phyloP scores from a whole-genome alignment of 2,888 invertebrate species.

The Clivina fossor region DNA sequence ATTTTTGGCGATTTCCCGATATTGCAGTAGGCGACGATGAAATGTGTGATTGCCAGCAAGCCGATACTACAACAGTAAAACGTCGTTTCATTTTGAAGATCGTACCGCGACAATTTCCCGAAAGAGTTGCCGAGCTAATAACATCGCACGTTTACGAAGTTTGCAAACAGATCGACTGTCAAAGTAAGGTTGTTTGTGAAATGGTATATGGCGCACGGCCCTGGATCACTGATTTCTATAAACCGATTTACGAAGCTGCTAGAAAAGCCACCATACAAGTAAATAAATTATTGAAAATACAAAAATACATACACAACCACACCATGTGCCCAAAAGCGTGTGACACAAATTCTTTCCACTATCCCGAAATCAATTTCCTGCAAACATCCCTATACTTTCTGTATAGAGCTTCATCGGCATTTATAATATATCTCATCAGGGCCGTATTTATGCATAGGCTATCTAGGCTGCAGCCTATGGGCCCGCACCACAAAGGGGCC shows the following conservation, averaged over 20 bases:
- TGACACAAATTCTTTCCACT: too few relatives aligned
- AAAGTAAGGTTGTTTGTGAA: conserved; percentile 47
- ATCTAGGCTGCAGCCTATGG: too few relatives aligned
- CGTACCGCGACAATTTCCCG: conserved; percentile 50
- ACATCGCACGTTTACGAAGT: conserved; percentile 45
- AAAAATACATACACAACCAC: too few relatives aligned
- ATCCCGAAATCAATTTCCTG: too few relatives aligned
- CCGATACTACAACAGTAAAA: conserved; percentile 47
- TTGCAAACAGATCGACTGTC: conserved; percentile 46
- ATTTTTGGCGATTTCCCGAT: conserved; percentile 53
- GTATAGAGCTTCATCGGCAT: too few relatives aligned
- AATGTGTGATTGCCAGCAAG: conserved; percentile 49
- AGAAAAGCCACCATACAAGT: conserved; percentile 53
- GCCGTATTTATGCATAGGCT: too few relatives aligned
- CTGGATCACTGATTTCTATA: conserved; percentile 52
- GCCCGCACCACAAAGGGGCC: too few relatives aligned
- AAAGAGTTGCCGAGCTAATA: conserved; percentile 40
- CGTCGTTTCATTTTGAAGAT: conserved; percentile 50
- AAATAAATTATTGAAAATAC: too few relatives aligned
- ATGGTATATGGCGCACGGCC: conserved; percentile 47
- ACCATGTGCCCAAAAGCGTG: too few relatives aligned
- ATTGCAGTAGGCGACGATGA: conserved; percentile 47
- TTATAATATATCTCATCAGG: too few relatives aligned
- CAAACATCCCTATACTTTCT: too few relatives aligned
- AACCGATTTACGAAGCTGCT: conserved; percentile 52